These are phyloP conservation scores for Cyanoderma ruficeps DNA, from an alignment of 2,113 vertebrate species.

Conservation along the genomic window DNA sequence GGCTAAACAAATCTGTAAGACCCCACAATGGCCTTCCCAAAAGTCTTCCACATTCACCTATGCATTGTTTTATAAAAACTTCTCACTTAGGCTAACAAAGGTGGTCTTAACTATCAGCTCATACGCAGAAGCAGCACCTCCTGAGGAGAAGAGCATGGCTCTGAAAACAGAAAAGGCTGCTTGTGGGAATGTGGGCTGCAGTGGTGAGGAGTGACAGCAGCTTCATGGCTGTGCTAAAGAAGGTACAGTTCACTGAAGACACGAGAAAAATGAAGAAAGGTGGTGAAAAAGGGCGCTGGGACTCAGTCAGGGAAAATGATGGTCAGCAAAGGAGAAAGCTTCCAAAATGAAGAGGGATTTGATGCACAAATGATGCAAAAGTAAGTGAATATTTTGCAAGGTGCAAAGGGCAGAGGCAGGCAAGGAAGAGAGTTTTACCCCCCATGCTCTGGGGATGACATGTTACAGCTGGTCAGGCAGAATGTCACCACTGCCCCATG, in stretches of 20 bases:
- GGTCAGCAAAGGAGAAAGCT: not conserved
- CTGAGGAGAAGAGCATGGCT: not conserved
- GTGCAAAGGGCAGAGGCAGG: not conserved
- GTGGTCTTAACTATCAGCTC: not conserved
- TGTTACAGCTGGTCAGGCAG: not conserved
- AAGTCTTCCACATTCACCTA: not conserved
- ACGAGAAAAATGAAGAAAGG: not conserved
- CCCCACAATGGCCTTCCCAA: not conserved
- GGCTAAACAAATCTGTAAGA: not conserved
- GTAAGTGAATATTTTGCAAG: not conserved
- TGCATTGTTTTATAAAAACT: not conserved
- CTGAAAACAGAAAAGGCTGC: not conserved
- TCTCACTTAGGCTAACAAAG: not conserved
- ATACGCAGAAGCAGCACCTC: not conserved
- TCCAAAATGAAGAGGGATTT: not conserved
- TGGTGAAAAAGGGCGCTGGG: not conserved
- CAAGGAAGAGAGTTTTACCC: not conserved
- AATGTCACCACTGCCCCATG: not conserved
- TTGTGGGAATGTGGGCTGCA: fast-evolving
- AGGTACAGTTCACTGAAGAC: not conserved
- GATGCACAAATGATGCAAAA: not conserved
- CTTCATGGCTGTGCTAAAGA: not conserved
- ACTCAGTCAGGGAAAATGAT: not conserved
- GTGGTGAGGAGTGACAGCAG: fast-evolving
- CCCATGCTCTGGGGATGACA: not conserved